Conservation (phyloP, 2,888 invertebrate species). For the Ctenicera cuprea region DNA sequence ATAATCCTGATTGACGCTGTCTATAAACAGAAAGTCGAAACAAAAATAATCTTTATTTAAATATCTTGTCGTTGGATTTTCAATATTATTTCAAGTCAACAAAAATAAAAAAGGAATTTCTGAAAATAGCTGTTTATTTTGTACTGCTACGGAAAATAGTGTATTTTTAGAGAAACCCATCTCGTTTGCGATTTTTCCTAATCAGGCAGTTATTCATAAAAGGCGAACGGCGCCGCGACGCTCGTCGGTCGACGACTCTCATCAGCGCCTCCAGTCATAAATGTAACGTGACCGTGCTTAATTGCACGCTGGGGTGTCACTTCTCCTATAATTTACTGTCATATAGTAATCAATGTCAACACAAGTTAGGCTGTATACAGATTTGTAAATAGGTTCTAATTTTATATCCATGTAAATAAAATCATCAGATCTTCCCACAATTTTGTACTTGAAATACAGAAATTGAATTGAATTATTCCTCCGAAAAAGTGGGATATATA, state of each 20-base stretch:
- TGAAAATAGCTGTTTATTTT: not conserved
- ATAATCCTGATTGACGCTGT: conserved; percentile 36
- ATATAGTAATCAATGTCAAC: conserved; percentile 59
- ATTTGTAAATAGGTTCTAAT: conserved; percentile 16
- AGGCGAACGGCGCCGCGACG: conserved; percentile 44
- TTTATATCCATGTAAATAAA: not conserved
- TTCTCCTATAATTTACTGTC: conserved; percentile 57
- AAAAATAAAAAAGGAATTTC: not conserved
- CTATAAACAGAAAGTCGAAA: conserved; percentile 33
- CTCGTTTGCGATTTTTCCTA: not conserved
- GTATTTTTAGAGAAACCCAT: too few relatives aligned
- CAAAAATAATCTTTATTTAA: conserved; percentile 27
- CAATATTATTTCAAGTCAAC: not conserved
- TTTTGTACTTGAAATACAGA: too few relatives aligned
- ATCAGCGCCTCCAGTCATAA: conserved; percentile 58
- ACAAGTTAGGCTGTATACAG: conserved; percentile 52
- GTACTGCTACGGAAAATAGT: not conserved
- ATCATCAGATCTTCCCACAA: too few relatives aligned
- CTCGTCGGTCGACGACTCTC: conserved; percentile 51
- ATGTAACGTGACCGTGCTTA: conserved; percentile 61
- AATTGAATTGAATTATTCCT: too few relatives aligned
- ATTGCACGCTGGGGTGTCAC: conserved; percentile 57
- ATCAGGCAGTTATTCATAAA: conserved; percentile 36
- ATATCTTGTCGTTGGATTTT: not conserved
- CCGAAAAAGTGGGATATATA: too few relatives aligned